These are phyloP conservation scores for Phenganax subtilis DNA, from an alignment of 92 coral and sea anemone genomes.

Conservation along the genomic window DNA sequence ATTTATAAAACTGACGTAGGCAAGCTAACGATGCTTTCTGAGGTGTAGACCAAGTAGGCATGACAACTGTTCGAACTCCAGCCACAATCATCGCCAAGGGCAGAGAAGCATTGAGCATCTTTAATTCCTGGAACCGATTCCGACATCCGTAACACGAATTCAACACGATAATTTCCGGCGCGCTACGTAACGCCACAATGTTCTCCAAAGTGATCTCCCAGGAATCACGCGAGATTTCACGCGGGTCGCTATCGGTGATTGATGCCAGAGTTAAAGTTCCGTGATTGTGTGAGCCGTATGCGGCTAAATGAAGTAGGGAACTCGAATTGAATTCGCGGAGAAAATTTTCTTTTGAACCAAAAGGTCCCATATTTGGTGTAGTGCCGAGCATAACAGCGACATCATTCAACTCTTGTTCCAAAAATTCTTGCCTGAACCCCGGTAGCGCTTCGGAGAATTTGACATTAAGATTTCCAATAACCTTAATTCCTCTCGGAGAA, in stretches of 20 bases:
- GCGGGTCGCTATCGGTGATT: constrained; percentile 27
- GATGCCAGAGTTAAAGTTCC: constrained; percentile 34
- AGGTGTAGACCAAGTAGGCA: constrained; percentile 39
- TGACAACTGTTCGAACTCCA: constrained; percentile 35
- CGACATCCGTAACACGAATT: constrained; percentile 22
- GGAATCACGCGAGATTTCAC: constrained; percentile 18
- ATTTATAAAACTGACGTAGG: constrained; percentile 31
- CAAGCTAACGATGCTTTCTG: constrained; percentile 25
- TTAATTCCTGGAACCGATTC: constrained; percentile 17
- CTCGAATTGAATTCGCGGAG: background rate
- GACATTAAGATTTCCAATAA: constrained; percentile 37
- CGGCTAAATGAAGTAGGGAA: constrained; percentile 23
- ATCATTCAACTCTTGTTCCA: constrained; percentile 26
- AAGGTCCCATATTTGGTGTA: constrained; percentile 8
- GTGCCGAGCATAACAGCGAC: constrained; percentile 22
- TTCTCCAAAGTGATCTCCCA: constrained; percentile 31
- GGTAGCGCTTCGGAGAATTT: background rate
- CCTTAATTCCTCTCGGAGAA: background rate
- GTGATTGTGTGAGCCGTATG: constrained; percentile 26
- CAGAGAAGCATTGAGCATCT: background rate
- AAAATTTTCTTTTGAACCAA: constrained; percentile 16
- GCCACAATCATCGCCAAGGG: constrained; percentile 34
- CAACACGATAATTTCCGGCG: constrained; percentile 37
- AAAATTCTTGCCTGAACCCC: background rate
- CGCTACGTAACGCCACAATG: constrained; percentile 31